Base-by-base conservation (phyloP, 2,888 invertebrate species). In the Endotricha flammealis region DNA sequence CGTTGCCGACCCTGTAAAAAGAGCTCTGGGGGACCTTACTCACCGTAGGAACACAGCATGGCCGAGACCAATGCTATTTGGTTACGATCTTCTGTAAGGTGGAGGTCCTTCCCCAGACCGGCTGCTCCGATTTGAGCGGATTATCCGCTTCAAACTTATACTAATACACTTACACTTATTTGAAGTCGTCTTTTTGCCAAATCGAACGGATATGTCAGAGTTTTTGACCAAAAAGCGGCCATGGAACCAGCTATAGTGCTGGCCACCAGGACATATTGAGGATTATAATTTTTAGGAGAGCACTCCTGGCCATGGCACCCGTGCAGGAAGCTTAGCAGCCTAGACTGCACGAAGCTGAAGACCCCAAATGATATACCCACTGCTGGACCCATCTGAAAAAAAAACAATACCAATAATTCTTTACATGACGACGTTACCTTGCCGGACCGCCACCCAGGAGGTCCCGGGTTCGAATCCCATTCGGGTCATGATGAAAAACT, bases 201-300 rank as follows among this genome's bases (percentile, higher is more conserved):
- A 71, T 98, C 97, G 22, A 97, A 89, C 0, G 97, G 97, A 74
- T 97, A 97, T 0, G 96, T 91, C 2, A 89, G 52, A 0, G 91
- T 89, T 80, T 97, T 97, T 0, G 95, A 91, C 12, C 90, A 60
- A 38, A 95, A 80, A 0, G 96, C 96, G 0, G 96, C 90, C 0
- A 89, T 46, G n/a, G 90, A 88, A 1, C 94, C 95, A 43, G 92
- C 91, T 0, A 90, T 1, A 0, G 66, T 55, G 41, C 72, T 78
- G 1, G 82, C 78, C 0, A 73, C 4, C 82, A 80, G 39, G 0
- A 83, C 28, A 12, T 66, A 41, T 23, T 65, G 52, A 0, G 77
- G 58, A 11, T 46, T 55, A 32, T 67, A 53, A 0, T 36, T 32
- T 0, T 39, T 27, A 2, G 46, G 46, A 0, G 29, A 12, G 29